Evolutionary conservation across 2,888 invertebrate genomes (phyloP).

Genomic region (Caenorhabditis drosophilae): DNA sequence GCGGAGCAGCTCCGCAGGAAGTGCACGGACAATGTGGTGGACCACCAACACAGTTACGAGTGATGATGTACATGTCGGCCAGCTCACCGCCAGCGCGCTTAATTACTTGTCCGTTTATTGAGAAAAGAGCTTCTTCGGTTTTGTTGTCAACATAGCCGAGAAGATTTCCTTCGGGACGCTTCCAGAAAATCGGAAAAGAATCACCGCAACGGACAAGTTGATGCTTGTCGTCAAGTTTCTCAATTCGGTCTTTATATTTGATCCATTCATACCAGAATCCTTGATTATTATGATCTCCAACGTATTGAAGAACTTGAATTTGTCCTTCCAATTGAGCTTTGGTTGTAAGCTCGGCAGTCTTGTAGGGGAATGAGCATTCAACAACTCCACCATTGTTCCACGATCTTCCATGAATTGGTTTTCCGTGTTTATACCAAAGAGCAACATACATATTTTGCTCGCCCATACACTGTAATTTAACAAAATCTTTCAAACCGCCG

Average conservation of each 20-base stretch:
- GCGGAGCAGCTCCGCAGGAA: conserved; percentile 4
- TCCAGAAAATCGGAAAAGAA: conserved; percentile 59
- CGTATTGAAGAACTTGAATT: conserved; percentile 62
- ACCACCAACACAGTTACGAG: conserved; percentile 49
- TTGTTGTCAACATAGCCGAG: conserved; percentile 56
- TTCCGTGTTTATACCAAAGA: conserved; percentile 52
- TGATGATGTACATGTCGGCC: conserved; percentile 55
- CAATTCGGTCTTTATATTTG: conserved; percentile 55
- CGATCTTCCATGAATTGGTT: conserved; percentile 51
- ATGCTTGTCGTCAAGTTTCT: conserved; percentile 42
- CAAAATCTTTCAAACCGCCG: not conserved
- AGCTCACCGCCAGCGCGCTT: conserved; percentile 41
- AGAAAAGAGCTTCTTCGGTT: conserved; percentile 58
- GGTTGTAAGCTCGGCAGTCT: conserved; percentile 47
- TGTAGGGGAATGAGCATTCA: conserved; percentile 60
- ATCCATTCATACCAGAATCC: conserved; percentile 64
- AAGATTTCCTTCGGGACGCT: conserved; percentile 21
- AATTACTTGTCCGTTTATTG: conserved; percentile 42
- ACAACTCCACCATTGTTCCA: conserved; percentile 60
- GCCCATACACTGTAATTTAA: conserved; percentile 14
- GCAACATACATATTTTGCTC: conserved; percentile 49
- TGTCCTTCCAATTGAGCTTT: conserved; percentile 56
- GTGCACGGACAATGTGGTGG: conserved; percentile 15
- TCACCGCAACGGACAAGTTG: conserved; percentile 57
- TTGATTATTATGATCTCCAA: conserved; percentile 56